Percentiles rank a stretch among this genome's conserved stretches.
Conservation (phyloP, 2,888 invertebrate species). For the Aelia acuminata region DNA sequence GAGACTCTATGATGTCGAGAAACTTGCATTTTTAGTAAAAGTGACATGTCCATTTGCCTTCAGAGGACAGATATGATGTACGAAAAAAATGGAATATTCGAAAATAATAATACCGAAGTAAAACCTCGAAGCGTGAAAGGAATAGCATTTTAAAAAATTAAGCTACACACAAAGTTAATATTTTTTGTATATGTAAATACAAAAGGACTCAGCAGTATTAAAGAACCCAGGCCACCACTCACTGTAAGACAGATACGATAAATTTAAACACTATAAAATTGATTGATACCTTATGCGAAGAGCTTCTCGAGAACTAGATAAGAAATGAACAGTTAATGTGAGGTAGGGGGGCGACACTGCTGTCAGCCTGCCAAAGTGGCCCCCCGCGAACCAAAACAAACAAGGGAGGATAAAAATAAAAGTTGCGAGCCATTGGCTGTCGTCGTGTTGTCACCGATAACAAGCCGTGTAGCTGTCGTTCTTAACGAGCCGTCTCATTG, state of each 20-base stretch:
- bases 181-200: too few species aligned
- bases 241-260: background rate
- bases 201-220: too few species aligned
- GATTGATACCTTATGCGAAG: background rate
- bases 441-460: background rate
- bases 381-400: slow-evolving; percentile 12
- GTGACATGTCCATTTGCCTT: too few species aligned
- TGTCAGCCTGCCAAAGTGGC: background rate
- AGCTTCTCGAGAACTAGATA: background rate
- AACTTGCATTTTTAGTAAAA: too few species aligned
- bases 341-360: background rate
- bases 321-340: slow-evolving; percentile 7
- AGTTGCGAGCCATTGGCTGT: background rate
- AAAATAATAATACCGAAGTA: too few species aligned
- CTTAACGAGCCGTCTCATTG: slow-evolving; percentile 25
- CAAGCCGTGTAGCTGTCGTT: background rate
- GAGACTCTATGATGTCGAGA: too few species aligned
- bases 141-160: too few species aligned
- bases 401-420: slow-evolving; percentile 9
- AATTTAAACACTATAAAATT: background rate
- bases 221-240: too few species aligned
- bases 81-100: too few species aligned
- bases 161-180: too few species aligned
- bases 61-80: too few species aligned
- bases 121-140: too few species aligned